Evolutionary conservation across 2,113 vertebrate genomes (phyloP), one percentile per base, ranked within the genome.

Genomic region (Nipponia nippon): DNA sequence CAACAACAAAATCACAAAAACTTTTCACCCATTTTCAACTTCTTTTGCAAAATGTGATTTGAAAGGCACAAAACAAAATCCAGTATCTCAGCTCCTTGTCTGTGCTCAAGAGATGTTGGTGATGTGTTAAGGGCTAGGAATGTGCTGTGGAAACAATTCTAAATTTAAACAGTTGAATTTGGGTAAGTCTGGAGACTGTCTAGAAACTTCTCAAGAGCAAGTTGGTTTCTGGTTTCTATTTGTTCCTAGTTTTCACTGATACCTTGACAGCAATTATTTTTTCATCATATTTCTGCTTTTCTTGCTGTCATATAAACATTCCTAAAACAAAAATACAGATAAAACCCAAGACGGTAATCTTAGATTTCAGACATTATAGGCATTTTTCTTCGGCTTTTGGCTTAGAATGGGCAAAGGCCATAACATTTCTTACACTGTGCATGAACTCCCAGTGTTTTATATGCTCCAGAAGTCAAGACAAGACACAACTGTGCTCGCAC

Each of bases 161-260:
- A 96, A 96, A 97, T 96, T 96, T 97, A 96, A 92, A 95, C 83
- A 87, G 80, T 94, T 84, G 65, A 95, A 44, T 96, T 96, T 89
- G 89, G 66, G 80, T 82, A 89, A 93, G 93, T 89, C 87, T 97
- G 93, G 83, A 95, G 90, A 87, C 91, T 92, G 91, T 90, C 94
- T 97, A 92, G 83, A 97, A 96, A 89, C 82, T 92, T 96, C 69
- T 82, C 30, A 83, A 93, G 52, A 84, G 69, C 34, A 79, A 79
- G 75, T 3, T 56, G 25, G 65, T 87, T 91, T 95, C 87, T 93
- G 87, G 58, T 90, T 95, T 90, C 91, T 85, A 34, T 75, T 96
- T 87, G 65, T 87, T 94, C 53, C 70, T 50, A 42, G 30, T 89
- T 95, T 92, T 94, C 87, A 83, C 38, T 66, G 63, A 76, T 79